These are phyloP conservation scores for Lasioglossum calceatum DNA, from an alignment of 2,888 invertebrate species.

Conservation along the genomic window DNA sequence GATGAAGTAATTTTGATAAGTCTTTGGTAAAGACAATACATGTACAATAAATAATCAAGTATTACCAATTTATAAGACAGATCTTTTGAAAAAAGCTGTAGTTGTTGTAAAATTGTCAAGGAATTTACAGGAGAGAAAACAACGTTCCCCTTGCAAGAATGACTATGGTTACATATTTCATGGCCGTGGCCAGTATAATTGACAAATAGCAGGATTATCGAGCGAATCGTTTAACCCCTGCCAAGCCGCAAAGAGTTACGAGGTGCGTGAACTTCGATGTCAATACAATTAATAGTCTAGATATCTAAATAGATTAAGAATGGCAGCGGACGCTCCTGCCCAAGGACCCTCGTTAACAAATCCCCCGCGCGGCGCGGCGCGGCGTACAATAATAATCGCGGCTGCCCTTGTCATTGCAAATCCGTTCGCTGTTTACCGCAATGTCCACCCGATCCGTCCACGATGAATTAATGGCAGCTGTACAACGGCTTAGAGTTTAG, in stretches of 20 bases:
- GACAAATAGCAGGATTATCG: background rate
- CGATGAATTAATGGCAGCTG: background rate
- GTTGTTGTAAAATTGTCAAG: background rate
- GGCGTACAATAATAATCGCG: conserved; percentile 36
- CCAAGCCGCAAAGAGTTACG: background rate
- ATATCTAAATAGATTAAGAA: conserved; percentile 8
- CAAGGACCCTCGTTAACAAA: conserved; percentile 6
- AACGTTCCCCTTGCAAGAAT: background rate
- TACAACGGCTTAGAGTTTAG: background rate
- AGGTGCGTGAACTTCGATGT: conserved; percentile 14
- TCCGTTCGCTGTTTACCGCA: background rate
- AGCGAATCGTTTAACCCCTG: background rate
- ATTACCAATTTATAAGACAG: background rate
- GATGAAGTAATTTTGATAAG: background rate
- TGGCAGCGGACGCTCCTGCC: background rate
- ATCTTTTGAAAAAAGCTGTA: background rate
- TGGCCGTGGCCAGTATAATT: background rate
- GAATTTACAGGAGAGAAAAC: background rate
- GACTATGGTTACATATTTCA: background rate
- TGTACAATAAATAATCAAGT: background rate
- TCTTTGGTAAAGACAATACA: background rate
- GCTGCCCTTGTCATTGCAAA: conserved; percentile 31
- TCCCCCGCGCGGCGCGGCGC: background rate
- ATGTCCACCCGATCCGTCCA: background rate
- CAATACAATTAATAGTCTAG: conserved; percentile 12